These are phyloP conservation scores for Seira sanloemensis DNA, from an alignment of 2,888 invertebrate genomes.

Conservation along the genomic window DNA sequence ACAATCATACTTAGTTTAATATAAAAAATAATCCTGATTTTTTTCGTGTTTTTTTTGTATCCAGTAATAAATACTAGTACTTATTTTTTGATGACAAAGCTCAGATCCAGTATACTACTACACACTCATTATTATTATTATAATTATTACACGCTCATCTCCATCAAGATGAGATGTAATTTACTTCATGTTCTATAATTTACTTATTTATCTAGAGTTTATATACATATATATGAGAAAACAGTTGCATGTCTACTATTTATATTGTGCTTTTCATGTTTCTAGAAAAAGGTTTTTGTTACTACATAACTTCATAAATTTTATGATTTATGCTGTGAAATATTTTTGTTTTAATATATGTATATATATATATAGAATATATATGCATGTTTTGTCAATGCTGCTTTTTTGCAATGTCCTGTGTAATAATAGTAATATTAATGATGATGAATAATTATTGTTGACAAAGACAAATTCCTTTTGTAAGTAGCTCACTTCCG, in stretches of 20 bases:
- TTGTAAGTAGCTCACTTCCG: no score
- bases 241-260: constrained; percentile 27
- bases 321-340: no score
- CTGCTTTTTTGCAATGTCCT: no score
- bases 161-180: neutral
- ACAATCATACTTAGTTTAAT: neutral
- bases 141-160: neutral
- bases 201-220: neutral
- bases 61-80: neutral
- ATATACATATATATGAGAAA: constrained; percentile 25
- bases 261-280: neutral
- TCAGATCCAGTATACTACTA: constrained; percentile 36
- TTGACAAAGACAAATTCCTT: no score
- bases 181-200: neutral
- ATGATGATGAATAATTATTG: no score
- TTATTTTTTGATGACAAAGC: constrained; percentile 2
- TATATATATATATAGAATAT: no score
- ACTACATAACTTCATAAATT: no score
- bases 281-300: neutral
- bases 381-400: no score
- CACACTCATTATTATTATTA: neutral
- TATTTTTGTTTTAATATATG: no score
- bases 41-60: neutral
- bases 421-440: no score
- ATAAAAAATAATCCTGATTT: neutral